Base-by-base conservation (phyloP, 2,888 invertebrate genomes). In the Lydus trimaculatus region DNA sequence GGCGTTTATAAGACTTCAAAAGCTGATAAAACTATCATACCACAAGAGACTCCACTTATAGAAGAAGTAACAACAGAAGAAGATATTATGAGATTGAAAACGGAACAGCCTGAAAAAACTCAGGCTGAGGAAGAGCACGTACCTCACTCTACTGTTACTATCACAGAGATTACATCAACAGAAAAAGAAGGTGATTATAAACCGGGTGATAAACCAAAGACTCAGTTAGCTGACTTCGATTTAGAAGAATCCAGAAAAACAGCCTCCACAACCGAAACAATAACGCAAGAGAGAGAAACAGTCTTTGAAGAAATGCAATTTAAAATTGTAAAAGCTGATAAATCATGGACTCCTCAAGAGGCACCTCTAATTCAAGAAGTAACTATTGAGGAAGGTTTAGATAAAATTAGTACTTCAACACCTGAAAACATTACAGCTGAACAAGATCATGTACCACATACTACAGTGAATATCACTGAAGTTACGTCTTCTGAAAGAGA, bases 11-110 rank as follows among this genome's bases (percentile, higher is more conserved):
- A 85, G 74, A 77, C 84, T 71, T 86, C 85, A 0, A 87, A 82
- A 70, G 91, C 90, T 13, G 85, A 86, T 8, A 83, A 89, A 72
- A 83, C 85, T 8, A 83, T 90, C 70, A 85, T 89, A 25, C 87
- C 90, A 2, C 88, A 90, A 63, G 82, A 89, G 69, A 88, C 63
- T 20, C 64, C 67, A 31, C n/a, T 68, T 36, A 65, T 72, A 56
- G 67, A 72, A 62, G 76, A 76, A 62, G 58, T 70, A 60, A 72
- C 52, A 64, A 66, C 63, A 39, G 43, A 70, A 63, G 48, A 78
- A 67, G 69, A 77, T 33, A 75, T 63, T 31, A 59, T n/a, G 11
- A 64, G 59, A 17, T 60, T 69, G 28, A 64, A 36, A 33, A 61
- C 58, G 23, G 66, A 64, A 36, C 36, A 43, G 70, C 79, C 80